These are phyloP conservation scores for Rapana venosa DNA, from an alignment of 2,888 invertebrate genomes.

Conservation along the genomic window DNA sequence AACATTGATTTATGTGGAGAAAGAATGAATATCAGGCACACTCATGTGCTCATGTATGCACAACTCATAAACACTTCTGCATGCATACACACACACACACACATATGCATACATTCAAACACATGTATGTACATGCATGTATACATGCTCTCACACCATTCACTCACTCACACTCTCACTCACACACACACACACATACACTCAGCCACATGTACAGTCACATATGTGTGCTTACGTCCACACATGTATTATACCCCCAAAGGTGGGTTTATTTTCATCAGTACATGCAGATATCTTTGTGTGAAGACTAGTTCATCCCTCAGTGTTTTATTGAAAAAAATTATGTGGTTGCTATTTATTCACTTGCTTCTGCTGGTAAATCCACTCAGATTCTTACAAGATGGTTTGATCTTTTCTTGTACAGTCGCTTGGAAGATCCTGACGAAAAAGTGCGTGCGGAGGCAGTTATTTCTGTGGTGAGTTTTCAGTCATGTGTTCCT, in stretches of 20 bases:
- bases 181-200: background rate
- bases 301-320: too few relatives aligned
- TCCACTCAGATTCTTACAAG: too few relatives aligned
- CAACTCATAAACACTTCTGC: background rate
- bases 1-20: too few relatives aligned
- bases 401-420: constrained; percentile 36
- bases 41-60: background rate
- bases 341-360: too few relatives aligned
- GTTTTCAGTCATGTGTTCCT: constrained; percentile 25
- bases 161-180: constrained; percentile 6
- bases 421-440: constrained; percentile 70
- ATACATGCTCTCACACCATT: background rate
- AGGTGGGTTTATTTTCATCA: too few relatives aligned
- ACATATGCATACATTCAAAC: background rate
- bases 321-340: too few relatives aligned
- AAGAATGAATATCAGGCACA: background rate
- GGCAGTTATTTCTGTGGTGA: constrained; percentile 75
- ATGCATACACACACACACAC: background rate
- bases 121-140: background rate
- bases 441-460: constrained; percentile 74
- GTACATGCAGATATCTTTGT: too few relatives aligned
- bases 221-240: background rate
- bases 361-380: too few relatives aligned
- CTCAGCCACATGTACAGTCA: background rate
- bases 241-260: background rate